phyloP scores from a whole-genome alignment of 1,140 invertebrate species.

The Bombus difficillimus region DNA sequence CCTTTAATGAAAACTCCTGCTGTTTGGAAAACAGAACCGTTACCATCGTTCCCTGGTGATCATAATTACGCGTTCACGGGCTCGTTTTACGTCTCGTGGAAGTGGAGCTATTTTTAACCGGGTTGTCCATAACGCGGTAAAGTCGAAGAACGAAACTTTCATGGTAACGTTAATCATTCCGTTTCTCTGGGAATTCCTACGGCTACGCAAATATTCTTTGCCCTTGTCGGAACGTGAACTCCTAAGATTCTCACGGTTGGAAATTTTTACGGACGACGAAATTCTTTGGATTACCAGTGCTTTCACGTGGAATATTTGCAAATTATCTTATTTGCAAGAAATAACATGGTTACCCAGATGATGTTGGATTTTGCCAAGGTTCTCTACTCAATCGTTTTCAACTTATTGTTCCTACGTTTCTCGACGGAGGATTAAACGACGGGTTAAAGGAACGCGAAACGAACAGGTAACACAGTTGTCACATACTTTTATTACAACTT shows the following conservation, averaged over 20 bases:
- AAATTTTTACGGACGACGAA: background rate
- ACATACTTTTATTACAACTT: too few species aligned
- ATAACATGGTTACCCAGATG: background rate
- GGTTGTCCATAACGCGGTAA: too few species aligned
- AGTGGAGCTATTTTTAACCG: background rate
- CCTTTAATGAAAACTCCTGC: slow-evolving; percentile 40
- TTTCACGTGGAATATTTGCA: background rate
- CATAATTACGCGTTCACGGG: background rate
- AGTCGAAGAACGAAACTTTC: background rate
- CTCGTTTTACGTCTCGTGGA: background rate
- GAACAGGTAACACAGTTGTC: too few species aligned
- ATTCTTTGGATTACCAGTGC: background rate
- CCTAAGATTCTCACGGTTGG: background rate
- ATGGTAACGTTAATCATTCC: background rate
- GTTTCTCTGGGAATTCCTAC: background rate
- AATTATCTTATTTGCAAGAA: background rate
- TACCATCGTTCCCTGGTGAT: background rate
- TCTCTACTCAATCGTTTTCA: too few species aligned
- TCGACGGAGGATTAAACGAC: background rate
- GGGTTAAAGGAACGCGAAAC: too few species aligned
- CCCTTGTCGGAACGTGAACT: background rate
- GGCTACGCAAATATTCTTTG: background rate
- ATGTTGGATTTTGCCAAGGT: background rate
- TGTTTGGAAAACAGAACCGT: background rate
- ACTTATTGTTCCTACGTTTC: background rate